These are phyloP conservation scores for honey bee (Apis mellifera) DNA, from an alignment of 1,140 invertebrate species.

Conservation along the genomic window Amel_HAv3.1 CM009940.2:5077501-5078000, in stretches of 20 bases:
- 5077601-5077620: too few species aligned
- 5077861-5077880: slow-evolving; percentile 8
- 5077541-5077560: too few species aligned
- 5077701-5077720: not conserved
- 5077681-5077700: too few species aligned
- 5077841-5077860: slow-evolving; percentile 7
- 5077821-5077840: not conserved
- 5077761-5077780: not conserved
- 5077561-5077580: too few species aligned
- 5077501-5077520: too few species aligned
- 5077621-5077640: too few species aligned
- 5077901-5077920: not conserved
- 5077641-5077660: too few species aligned
- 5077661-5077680: too few species aligned
- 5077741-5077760: not conserved
- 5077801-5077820: not conserved
- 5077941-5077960: not conserved
- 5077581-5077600: too few species aligned
- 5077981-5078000: too few species aligned
- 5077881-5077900: not conserved
- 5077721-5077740: not conserved
- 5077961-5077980: too few species aligned
- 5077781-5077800: not conserved
- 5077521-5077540: too few species aligned
- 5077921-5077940: not conserved